Percentiles rank a stretch among this genome's conserved stretches.
These are phyloP conservation scores for Pelecanus crispus DNA, from an alignment of 2,113 vertebrate genomes.

Conservation along the genomic window DNA sequence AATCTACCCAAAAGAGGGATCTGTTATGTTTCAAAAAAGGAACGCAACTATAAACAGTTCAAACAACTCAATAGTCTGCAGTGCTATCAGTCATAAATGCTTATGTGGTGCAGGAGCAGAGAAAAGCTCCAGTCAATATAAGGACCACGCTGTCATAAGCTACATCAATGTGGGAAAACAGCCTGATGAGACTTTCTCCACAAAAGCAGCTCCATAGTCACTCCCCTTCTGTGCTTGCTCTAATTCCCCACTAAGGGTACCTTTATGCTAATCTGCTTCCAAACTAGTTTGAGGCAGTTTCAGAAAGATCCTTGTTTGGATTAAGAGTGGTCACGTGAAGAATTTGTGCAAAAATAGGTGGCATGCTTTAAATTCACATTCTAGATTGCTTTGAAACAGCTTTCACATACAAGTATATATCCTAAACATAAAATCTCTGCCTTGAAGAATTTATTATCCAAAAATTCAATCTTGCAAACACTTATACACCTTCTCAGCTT, in stretches of 20 bases:
- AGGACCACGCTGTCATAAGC: neutral
- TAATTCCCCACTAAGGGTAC: neutral
- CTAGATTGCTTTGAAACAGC: neutral
- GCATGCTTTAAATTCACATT: neutral
- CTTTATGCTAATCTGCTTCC: neutral
- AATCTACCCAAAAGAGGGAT: neutral
- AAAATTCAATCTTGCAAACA: neutral
- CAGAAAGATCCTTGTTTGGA: neutral
- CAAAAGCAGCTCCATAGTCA: neutral
- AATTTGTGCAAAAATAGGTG: neutral
- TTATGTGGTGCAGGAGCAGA: neutral
- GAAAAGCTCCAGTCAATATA: neutral
- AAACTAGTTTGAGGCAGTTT: neutral
- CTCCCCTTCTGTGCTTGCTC: neutral
- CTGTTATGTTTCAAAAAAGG: neutral
- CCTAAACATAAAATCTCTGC: neutral
- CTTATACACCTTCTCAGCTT: neutral
- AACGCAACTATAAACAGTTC: neutral
- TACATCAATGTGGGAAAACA: neutral
- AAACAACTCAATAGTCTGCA: neutral
- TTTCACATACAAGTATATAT: neutral
- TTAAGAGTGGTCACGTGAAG: neutral
- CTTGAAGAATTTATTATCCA: neutral
- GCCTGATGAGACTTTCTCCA: neutral
- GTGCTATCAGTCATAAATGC: constrained; percentile 4